Evolutionary conservation across 2,113 vertebrate species (phyloP).

Genomic region (Panthera uncia): DNA sequence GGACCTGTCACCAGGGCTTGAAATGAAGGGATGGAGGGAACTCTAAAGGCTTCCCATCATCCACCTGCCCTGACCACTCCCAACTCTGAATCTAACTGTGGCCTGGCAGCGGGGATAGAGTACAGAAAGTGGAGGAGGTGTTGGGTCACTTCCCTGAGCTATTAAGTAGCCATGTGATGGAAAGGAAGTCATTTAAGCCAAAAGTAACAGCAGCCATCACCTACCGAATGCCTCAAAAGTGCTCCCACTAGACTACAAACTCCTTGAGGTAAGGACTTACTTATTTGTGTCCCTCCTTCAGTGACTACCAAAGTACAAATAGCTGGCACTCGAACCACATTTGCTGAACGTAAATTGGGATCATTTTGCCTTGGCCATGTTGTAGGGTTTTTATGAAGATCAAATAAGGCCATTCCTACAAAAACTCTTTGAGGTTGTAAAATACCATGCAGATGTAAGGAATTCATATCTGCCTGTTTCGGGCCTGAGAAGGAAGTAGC

Average conservation of each 20-base stretch:
- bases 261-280: not conserved
- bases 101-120: not conserved
- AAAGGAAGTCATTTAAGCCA: not conserved
- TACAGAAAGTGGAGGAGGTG: not conserved
- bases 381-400: not conserved
- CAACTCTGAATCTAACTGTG: not conserved
- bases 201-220: not conserved
- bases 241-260: not conserved
- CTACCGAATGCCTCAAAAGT: not conserved
- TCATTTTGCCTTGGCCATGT: not conserved
- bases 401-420: not conserved
- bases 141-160: not conserved
- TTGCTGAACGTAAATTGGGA: not conserved
- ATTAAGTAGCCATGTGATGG: not conserved
- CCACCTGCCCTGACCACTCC: not conserved
- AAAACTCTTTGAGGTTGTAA: constrained; percentile 32
- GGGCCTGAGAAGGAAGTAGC: constrained; percentile 21
- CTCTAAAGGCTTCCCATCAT: not conserved
- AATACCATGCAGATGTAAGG: not conserved
- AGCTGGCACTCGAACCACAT: not conserved
- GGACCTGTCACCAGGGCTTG: not conserved
- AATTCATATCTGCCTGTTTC: not conserved
- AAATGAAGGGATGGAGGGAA: not conserved
- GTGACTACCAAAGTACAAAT: not conserved
- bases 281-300: not conserved